Evolutionary conservation across 2,888 invertebrate species (phyloP).

Genomic region (Drosophila percnosoma): DNA sequence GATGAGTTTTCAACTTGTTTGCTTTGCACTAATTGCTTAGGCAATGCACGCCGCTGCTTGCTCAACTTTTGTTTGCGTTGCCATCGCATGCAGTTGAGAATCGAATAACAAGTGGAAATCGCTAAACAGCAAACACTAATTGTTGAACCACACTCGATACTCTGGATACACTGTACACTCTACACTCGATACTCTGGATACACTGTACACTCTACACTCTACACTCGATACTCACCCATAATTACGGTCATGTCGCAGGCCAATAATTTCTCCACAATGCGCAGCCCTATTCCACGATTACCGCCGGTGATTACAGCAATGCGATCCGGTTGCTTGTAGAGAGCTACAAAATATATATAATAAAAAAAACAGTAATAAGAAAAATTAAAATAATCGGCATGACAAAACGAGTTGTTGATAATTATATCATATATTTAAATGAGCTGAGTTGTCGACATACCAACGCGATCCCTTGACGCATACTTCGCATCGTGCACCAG

Average conservation of each 20-base stretch:
- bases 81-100: background rate
- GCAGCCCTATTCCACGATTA: slow-evolving; percentile 92
- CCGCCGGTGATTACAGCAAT: slow-evolving; percentile 95
- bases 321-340: slow-evolving; percentile 88
- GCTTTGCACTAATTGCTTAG: slow-evolving; percentile 1
- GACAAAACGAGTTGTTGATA: slow-evolving; percentile 12
- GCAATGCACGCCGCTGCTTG: slow-evolving; percentile 17
- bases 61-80: background rate
- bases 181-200: background rate
- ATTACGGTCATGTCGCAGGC: slow-evolving; percentile 91
- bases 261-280: slow-evolving; percentile 91
- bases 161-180: background rate
- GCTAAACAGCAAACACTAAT: background rate
- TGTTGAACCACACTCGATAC: background rate
- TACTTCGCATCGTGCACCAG: slow-evolving; percentile 81
- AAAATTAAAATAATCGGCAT: slow-evolving; percentile 15
- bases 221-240: slow-evolving; percentile 86
- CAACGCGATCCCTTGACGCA: slow-evolving; percentile 80
- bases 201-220: background rate
- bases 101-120: slow-evolving; percentile 55
- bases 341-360: slow-evolving; percentile 84
- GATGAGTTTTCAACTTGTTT: background rate
- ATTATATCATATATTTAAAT: background rate
- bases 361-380: background rate
- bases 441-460: slow-evolving; percentile 65